Percentiles rank a stretch among this genome's conserved stretches.
phyloP scores from a whole-genome alignment of 2,113 vertebrate genomes.

The Alouatta palliata region DNA sequence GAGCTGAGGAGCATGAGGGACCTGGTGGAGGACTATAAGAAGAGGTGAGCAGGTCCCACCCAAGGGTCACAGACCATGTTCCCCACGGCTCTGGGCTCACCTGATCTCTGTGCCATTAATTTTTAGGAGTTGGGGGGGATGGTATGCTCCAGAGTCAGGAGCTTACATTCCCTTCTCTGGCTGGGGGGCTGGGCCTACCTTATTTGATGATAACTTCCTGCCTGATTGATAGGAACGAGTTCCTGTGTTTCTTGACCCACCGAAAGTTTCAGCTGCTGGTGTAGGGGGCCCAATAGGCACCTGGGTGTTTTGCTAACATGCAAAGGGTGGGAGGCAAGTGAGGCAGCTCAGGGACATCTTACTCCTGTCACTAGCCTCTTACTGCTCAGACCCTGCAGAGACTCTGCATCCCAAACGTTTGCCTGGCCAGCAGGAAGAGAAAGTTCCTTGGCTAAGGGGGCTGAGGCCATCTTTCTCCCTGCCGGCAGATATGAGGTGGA shows the following conservation, averaged over 20 bases:
- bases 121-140: neutral
- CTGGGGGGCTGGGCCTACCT: neutral
- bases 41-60: slow-evolving; percentile 75
- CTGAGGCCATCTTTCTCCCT: neutral
- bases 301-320: neutral
- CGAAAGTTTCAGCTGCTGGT: neutral
- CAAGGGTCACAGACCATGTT: neutral
- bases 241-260: neutral
- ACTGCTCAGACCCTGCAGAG: neutral
- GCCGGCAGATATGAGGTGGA: slow-evolving; percentile 88
- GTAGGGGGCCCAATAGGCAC: neutral
- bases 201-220: neutral
- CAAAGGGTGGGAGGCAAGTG: neutral
- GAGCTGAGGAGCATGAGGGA: slow-evolving; percentile 87
- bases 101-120: neutral
- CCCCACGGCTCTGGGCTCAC: neutral
- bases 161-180: neutral
- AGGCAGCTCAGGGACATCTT: neutral
- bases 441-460: neutral
- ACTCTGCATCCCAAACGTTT: neutral
- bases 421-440: neutral
- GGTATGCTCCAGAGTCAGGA: neutral
- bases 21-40: slow-evolving; percentile 90
- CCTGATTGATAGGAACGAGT: neutral
- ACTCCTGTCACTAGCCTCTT: neutral